Evolutionary conservation across 1,140 invertebrate genomes (phyloP), one percentile per base, ranked within the genome.

Genomic region (Anadara kagoshimensis): DNA sequence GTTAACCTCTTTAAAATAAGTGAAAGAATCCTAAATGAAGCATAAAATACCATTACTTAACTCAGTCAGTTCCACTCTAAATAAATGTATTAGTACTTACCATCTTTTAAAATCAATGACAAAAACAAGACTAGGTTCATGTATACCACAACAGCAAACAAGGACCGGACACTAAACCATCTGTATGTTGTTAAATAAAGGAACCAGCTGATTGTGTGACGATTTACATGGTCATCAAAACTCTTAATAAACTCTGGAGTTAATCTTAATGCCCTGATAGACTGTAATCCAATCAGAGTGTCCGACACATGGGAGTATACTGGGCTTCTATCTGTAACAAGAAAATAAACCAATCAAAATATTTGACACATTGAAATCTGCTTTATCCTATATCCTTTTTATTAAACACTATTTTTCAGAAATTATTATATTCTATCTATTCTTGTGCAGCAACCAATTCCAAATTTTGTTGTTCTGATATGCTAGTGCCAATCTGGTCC

Each of bases 291-390:
- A 87, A 95, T 93, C 0, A 98, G 88, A 0, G 96, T 94, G 26
- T 95, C 93, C 83, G 94, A 95, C 65, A 98, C 88, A 84, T 98
- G 95, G 16, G 94, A 94, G 80, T 94, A 95, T 0, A 97, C 91
- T 0, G 95, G 95, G 79, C 88, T 89, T 49, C 89, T 79, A 51
- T 85, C 88, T 88, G 75, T 0, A 76, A 80, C 29, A 75, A 43
- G 44, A 49, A 69, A 65, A 7, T 26, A 51, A 71, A 64, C 24
- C 54, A 12, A 65, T 18, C 18, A 49, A 44, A 44, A 45, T 18
- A 64, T 41, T 0, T 12, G 18, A 64, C 22, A 5, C 14, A 47
- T 43, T 18, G 10, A 22, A n/a, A 47, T 22, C 2, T 43, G 45
- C 10, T 44, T 47, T 0, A 43, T n/a, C 29, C n/a, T 29, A n/a